Percentiles rank a stretch among this genome's conserved stretches.
Evolutionary conservation across 2,888 invertebrate genomes (phyloP).

Genomic region (Drosophila mimica): DNA sequence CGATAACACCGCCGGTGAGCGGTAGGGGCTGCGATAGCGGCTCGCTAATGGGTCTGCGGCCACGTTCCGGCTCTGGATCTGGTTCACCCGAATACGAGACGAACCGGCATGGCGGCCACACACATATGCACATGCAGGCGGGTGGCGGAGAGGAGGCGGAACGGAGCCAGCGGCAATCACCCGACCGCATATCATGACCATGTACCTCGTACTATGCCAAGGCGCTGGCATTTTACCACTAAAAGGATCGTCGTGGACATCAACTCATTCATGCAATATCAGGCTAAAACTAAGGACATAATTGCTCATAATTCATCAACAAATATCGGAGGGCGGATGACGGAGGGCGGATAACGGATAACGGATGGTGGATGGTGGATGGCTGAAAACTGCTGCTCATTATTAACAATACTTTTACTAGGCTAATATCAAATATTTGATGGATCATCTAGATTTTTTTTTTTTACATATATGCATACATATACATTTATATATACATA

Average conservation of each 20-base stretch:
- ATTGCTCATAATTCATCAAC: constrained; percentile 60
- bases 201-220: constrained; percentile 81
- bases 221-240: constrained; percentile 81
- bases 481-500: constrained; percentile 18
- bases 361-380: background rate
- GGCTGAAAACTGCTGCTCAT: constrained; percentile 41
- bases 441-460: constrained; percentile 78
- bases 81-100: constrained; percentile 63
- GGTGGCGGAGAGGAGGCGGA: constrained; percentile 38
- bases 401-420: constrained; percentile 63
- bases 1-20: constrained; percentile 85
- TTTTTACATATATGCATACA: constrained; percentile 40
- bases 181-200: constrained; percentile 85
- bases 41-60: constrained; percentile 48
- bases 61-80: constrained; percentile 51
- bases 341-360: background rate
- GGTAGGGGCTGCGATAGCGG: constrained; percentile 47
- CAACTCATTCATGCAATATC: constrained; percentile 45
- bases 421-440: constrained; percentile 76
- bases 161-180: constrained; percentile 76
- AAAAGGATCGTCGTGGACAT: constrained; percentile 38
- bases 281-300: constrained; percentile 53
- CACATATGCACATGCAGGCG: constrained; percentile 29
- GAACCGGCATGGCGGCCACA: constrained; percentile 14
- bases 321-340: constrained; percentile 3